These are phyloP conservation scores for Taphrorychus bicolor DNA, from an alignment of 2,888 invertebrate genomes.

Conservation along the genomic window DNA sequence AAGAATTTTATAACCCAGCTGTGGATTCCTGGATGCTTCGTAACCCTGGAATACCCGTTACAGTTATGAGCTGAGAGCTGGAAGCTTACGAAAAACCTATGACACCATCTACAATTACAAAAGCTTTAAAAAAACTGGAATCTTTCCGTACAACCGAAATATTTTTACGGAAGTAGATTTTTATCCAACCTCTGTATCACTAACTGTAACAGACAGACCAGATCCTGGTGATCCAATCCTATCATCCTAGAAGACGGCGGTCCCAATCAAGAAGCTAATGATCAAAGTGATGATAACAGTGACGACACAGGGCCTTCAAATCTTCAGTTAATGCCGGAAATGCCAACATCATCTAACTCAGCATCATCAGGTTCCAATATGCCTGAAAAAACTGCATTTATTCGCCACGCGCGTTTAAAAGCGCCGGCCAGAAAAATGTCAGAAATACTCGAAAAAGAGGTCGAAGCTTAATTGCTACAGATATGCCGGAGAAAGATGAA, in stretches of 20 bases:
- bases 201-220: conserved; percentile 24
- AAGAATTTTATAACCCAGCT: conserved; percentile 30
- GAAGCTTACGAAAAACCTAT: conserved; percentile 50
- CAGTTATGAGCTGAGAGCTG: conserved; percentile 3
- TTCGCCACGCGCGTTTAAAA: no score
- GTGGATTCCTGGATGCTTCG: conserved; percentile 52
- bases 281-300: background rate
- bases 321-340: no score
- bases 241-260: background rate
- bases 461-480: background rate
- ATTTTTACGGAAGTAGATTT: conserved; percentile 50
- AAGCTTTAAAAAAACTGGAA: conserved; percentile 53
- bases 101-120: conserved; percentile 52
- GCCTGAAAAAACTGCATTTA: background rate
- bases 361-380: no score
- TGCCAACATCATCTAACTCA: no score
- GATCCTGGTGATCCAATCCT: background rate
- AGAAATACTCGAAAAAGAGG: background rate
- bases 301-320: no score
- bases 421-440: background rate
- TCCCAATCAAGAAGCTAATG: background rate
- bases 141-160: conserved; percentile 50
- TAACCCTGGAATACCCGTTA: conserved; percentile 18
- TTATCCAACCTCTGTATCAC: conserved; percentile 34
- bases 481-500: no score